Base-by-base conservation (phyloP, 2,888 invertebrate species). In the Anagyrus pseudococci region DNA sequence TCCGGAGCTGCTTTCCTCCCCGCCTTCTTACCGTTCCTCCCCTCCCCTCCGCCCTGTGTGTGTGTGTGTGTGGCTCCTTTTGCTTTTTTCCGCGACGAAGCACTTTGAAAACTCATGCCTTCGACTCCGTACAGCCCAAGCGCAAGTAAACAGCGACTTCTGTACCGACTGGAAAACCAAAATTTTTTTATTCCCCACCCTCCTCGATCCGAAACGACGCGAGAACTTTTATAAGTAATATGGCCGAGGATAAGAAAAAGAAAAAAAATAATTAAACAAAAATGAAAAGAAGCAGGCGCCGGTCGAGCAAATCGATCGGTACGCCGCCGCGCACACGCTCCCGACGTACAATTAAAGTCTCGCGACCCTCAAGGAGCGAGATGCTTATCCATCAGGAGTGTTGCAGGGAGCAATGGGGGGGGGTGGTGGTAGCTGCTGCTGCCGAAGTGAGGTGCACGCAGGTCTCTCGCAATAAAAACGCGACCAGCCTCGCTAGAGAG, bases 291-390 rank as follows among this genome's bases (percentile, higher is more conserved):
- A 46, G 25, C 26, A 20, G 33, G 48, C 53, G 55, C 46, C 41
- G 73, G 71, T n/a, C n/a, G n/a, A 73, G 75, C 76, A 75, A 75
- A 76, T 76, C 76, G 76, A 75, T 75, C 73, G 72, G 67, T 72
- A 33, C 13, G 47, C 53, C 19, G 17, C 52, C 29, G 19, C 48
- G 26, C 37, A 37, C 15, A 23, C 2, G 10, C 15, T 37, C 33
- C 13, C 46, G 69, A 67, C 67, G 66, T 68, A 71, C 75, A 76
- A 76, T 77, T 76, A 77, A 75, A 76, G 72, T 72, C 71, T 60
- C 68, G 23, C 57, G 17, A 53, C 25, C 50, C 29, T 56, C 63
- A 58, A 67, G 64, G 67, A 70, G 75, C n/a, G n/a, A n/a, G n/a
- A 75, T 75, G 67, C 65, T 71, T 73, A 75, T 75, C 75, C n/a